phyloP scores from a whole-genome alignment of 2,113 vertebrate species.

The Caranx ignobilis region DNA sequence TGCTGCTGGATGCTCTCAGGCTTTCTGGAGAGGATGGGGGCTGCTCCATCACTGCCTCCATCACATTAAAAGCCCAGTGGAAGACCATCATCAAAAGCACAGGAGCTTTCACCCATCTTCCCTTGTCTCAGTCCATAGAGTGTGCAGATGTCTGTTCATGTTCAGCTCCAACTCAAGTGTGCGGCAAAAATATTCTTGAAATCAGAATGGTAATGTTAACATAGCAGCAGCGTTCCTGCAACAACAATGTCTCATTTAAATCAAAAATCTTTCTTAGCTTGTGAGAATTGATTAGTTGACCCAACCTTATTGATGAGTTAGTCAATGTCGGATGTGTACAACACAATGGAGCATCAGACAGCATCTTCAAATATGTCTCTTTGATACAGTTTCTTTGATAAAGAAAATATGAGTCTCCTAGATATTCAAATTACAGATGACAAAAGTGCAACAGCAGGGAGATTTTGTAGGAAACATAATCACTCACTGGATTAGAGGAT shows the following conservation, averaged over 20 bases:
- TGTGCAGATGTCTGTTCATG: conserved; percentile 44
- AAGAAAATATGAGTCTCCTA: too few species aligned
- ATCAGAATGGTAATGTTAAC: background rate
- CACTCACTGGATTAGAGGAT: too few species aligned
- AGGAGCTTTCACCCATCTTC: background rate
- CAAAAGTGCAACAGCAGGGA: too few species aligned
- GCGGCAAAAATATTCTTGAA: conserved; percentile 11
- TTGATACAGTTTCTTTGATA: too few species aligned
- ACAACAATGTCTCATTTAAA: background rate
- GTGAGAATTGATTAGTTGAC: background rate
- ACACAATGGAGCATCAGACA: background rate
- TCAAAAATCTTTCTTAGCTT: background rate
- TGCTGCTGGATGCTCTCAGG: conserved; percentile 87
- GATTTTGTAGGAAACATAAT: too few species aligned
- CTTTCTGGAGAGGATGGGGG: conserved; percentile 82
- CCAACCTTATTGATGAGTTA: background rate
- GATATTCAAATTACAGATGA: too few species aligned
- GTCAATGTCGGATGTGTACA: background rate
- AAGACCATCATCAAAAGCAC: conserved; percentile 83
- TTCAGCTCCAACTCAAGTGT: conserved; percentile 6
- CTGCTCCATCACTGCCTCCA: conserved; percentile 84
- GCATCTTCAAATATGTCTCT: too few species aligned
- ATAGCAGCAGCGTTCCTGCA: background rate
- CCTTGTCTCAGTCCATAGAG: conserved; percentile 32
- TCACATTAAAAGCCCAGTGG: conserved; percentile 87